Evolutionary conservation across 2,113 vertebrate species (phyloP).

Genomic region (Hepsetus odoe): DNA sequence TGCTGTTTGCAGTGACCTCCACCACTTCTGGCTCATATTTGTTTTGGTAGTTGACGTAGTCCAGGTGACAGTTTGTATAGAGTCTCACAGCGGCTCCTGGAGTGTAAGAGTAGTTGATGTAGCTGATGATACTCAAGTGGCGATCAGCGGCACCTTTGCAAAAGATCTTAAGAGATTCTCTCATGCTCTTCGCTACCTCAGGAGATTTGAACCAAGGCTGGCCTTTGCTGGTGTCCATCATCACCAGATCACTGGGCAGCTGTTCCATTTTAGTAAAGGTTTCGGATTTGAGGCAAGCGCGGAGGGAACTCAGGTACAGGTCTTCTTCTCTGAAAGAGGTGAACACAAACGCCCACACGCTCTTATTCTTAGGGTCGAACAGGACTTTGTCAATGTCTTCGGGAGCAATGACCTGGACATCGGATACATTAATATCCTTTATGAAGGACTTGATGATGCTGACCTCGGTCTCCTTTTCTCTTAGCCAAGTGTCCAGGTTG

Average conservation of each 20-base stretch:
- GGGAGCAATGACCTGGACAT: not conserved
- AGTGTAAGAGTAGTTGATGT: not conserved
- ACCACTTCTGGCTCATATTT: not conserved
- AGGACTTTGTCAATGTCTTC: not conserved
- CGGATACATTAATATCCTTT: not conserved
- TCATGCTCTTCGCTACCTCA: not conserved
- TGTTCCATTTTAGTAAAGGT: not conserved
- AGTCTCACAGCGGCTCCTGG: not conserved
- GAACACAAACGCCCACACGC: not conserved
- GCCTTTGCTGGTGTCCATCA: no score
- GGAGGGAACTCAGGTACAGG: not conserved
- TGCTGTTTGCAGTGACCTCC: not conserved
- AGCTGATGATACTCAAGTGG: not conserved
- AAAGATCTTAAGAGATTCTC: not conserved
- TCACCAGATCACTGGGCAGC: no score
- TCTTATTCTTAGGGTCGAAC: not conserved
- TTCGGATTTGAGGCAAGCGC: not conserved
- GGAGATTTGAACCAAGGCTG: constrained; percentile 8
- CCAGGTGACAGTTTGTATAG: not conserved
- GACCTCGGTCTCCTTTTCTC: not conserved
- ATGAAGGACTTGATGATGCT: not conserved
- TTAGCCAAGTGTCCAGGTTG: not conserved
- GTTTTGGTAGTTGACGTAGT: not conserved
- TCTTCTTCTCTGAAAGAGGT: not conserved
- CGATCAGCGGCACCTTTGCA: not conserved